These are phyloP conservation scores for Actinia tenebrosa DNA, from an alignment of 64 coral and sea anemone species.

Conservation along the genomic window DNA sequence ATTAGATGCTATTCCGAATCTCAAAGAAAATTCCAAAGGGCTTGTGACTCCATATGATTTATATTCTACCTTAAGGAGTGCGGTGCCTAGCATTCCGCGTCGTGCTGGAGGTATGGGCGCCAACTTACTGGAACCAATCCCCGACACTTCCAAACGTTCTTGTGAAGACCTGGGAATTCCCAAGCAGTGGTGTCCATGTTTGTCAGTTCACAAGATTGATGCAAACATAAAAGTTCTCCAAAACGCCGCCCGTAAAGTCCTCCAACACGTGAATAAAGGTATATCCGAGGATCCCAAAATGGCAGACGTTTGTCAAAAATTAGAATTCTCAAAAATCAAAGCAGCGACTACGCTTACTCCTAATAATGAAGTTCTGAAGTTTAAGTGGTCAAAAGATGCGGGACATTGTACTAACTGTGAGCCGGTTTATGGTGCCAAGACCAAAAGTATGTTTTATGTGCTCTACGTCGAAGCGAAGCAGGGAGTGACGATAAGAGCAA, in stretches of 20 bases:
- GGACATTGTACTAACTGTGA: conserved; percentile 41
- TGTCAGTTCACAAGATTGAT: not conserved
- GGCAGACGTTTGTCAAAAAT: conserved; percentile 1
- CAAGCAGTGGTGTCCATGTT: conserved; percentile 54
- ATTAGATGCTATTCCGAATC: conserved; percentile 2
- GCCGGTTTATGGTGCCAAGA: conserved; percentile 33
- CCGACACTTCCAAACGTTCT: conserved; percentile 11
- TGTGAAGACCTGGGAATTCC: conserved; percentile 54
- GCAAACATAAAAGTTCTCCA: not conserved
- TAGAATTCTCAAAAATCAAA: conserved; percentile 37
- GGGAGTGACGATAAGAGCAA: conserved; percentile 12
- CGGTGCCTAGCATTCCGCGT: conserved; percentile 18
- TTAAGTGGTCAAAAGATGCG: conserved; percentile 27
- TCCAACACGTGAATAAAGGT: conserved; percentile 30
- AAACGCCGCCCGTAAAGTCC: conserved; percentile 26
- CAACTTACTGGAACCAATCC: conserved; percentile 17
- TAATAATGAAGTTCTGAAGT: conserved; percentile 47
- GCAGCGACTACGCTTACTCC: conserved; percentile 24
- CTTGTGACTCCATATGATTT: conserved; percentile 50
- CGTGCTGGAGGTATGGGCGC: not conserved
- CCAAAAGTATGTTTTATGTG: conserved; percentile 34
- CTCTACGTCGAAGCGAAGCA: conserved; percentile 46
- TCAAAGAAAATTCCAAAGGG: conserved; percentile 42
- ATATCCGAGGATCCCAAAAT: conserved; percentile 15
- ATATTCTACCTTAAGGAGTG: conserved; percentile 44